Conservation (phyloP, 2,888 invertebrate species). For the Gnatocerus cornutus region DNA sequence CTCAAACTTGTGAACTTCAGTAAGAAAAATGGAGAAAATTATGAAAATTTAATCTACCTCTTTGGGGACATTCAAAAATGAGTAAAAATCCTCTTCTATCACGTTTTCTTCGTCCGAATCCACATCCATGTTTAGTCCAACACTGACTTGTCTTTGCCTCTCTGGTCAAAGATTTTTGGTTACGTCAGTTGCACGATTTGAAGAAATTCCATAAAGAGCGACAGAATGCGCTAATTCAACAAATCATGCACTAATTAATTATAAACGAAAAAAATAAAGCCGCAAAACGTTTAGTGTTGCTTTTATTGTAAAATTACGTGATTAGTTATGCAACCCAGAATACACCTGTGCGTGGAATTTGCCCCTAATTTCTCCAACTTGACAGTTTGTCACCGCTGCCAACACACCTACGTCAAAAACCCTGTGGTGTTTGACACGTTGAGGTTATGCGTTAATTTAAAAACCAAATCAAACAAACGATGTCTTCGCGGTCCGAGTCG, state of each 20-base stretch:
- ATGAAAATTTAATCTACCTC: conserved; percentile 76
- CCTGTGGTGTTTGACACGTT: background rate
- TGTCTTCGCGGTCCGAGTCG: conserved; percentile 71
- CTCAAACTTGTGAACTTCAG: background rate
- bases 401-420: background rate
- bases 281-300: too few relatives aligned
- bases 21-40: background rate
- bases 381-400: background rate
- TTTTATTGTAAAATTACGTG: too few relatives aligned
- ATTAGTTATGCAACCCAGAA: background rate
- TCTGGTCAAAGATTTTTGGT: conserved; percentile 5
- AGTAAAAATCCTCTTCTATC: conserved; percentile 89
- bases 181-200: background rate
- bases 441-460: conserved; percentile 11
- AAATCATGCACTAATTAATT: too few relatives aligned
- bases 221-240: background rate
- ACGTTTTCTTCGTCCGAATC: conserved; percentile 80
- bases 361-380: background rate
- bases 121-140: conserved; percentile 74
- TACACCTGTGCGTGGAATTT: background rate
- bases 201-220: background rate
- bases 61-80: conserved; percentile 88
- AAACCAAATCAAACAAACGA: conserved; percentile 39
- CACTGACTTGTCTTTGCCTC: conserved; percentile 2
- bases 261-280: too few relatives aligned